Evolutionary conservation across 2,797 vertebrate genomes (phyloP).

Genomic region (Ctenopoma multispine): DNA sequence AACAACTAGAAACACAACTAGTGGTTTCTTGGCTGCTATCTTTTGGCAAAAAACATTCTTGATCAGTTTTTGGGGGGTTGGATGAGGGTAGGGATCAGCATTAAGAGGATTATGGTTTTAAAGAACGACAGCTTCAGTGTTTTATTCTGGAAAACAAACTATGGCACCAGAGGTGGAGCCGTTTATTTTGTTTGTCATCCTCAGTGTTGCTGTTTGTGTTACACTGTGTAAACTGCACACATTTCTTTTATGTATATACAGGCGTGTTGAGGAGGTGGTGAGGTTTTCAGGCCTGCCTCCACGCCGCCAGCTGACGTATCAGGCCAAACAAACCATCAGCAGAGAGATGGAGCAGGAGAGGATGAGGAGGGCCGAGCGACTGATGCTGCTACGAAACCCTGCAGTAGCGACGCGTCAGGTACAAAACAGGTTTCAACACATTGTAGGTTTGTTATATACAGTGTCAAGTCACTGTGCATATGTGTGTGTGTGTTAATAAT

Average conservation of each 20-base stretch:
- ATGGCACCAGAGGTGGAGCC: slow-evolving; percentile 24
- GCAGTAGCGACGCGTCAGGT: slow-evolving; percentile 72
- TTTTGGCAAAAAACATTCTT: too few relatives aligned
- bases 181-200: slow-evolving; percentile 25
- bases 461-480: background rate
- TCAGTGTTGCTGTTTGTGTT: background rate
- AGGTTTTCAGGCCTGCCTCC: slow-evolving; percentile 88
- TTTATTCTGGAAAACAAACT: slow-evolving; percentile 58
- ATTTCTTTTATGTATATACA: slow-evolving; percentile 56
- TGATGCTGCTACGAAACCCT: slow-evolving; percentile 76
- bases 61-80: too few relatives aligned
- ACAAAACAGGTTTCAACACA: background rate
- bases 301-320: slow-evolving; percentile 92
- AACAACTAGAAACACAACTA: too few relatives aligned
- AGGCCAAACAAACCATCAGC: slow-evolving; percentile 95
- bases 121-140: slow-evolving; percentile 57
- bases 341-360: slow-evolving; percentile 94
- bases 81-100: slow-evolving; percentile 44
- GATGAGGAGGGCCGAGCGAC: slow-evolving; percentile 91
- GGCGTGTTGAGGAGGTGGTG: slow-evolving; percentile 91
- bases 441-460: background rate
- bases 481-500: slow-evolving; percentile 10
- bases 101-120: slow-evolving; percentile 79
- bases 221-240: background rate
- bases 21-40: too few relatives aligned